Evolutionary conservation across 2,888 invertebrate species (phyloP).

Genomic region (Agriotes lineatus): DNA sequence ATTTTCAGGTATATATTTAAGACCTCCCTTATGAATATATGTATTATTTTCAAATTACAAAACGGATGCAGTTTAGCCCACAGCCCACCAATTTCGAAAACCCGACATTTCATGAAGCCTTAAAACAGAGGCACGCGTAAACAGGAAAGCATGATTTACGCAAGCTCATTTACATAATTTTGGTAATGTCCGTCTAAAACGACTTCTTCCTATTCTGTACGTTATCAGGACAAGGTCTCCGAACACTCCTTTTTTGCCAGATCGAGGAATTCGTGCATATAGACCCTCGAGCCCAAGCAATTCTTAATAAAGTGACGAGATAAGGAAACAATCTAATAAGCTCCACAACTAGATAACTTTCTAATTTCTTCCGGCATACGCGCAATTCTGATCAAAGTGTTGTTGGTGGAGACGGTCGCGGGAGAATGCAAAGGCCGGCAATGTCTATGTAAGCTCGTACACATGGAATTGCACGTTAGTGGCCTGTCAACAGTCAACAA

Average conservation of each 20-base stretch:
- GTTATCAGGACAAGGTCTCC: not conserved
- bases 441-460: conserved; percentile 40
- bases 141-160: not conserved
- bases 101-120: too few relatives aligned
- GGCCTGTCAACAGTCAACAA: conserved; percentile 41
- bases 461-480: conserved; percentile 41
- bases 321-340: not conserved
- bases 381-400: not conserved
- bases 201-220: conserved; percentile 4
- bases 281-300: not conserved
- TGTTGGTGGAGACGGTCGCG: conserved; percentile 7
- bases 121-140: too few relatives aligned
- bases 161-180: conserved; percentile 17
- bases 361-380: conserved; percentile 31
- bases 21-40: too few relatives aligned
- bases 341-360: conserved; percentile 17
- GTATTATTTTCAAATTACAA: too few relatives aligned
- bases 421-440: conserved; percentile 34
- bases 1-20: too few relatives aligned
- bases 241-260: too few relatives aligned
- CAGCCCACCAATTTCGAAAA: too few relatives aligned
- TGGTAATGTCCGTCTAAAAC: conserved; percentile 7
- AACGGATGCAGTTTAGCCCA: too few relatives aligned
- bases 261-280: not conserved
- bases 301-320: not conserved